Conservation (phyloP, 2,797 vertebrate genomes). For the Megalops cyprinoides region DNA sequence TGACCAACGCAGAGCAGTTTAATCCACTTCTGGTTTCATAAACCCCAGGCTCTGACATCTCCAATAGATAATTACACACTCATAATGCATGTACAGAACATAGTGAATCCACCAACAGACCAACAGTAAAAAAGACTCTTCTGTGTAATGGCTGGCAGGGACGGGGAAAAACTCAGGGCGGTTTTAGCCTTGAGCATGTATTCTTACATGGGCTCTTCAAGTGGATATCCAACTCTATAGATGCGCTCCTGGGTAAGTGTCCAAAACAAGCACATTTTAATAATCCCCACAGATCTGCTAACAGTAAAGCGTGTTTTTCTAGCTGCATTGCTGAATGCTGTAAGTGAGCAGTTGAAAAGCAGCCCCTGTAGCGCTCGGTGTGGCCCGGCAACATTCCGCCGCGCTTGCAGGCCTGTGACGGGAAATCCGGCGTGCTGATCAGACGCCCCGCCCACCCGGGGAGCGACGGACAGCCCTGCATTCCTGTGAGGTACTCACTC, state of each 20-base stretch:
- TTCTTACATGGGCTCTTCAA: not conserved
- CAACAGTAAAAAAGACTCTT: not conserved
- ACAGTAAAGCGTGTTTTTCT: not conserved
- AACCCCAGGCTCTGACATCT: not conserved
- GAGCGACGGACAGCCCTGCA: not conserved
- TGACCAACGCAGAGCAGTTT: not conserved
- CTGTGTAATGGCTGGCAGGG: not conserved
- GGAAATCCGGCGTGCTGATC: not conserved
- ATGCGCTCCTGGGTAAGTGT: too few relatives aligned
- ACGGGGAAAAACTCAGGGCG: not conserved
- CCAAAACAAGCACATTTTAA: not conserved
- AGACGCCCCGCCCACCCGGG: not conserved
- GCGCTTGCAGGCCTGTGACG: not conserved
- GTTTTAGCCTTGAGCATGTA: not conserved
- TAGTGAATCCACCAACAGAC: not conserved
- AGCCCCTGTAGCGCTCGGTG: not conserved
- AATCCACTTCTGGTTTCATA: slow-evolving; percentile 5
- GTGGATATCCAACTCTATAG: not conserved
- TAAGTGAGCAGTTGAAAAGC: not conserved
- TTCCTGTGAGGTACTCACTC: not conserved
- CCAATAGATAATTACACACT: not conserved
- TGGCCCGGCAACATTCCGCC: not conserved
- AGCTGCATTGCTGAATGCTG: not conserved
- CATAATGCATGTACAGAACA: not conserved
- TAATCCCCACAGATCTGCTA: not conserved